phyloP scores from a whole-genome alignment of 1,140 invertebrate genomes.

The Adoxophyes honmai region DNA sequence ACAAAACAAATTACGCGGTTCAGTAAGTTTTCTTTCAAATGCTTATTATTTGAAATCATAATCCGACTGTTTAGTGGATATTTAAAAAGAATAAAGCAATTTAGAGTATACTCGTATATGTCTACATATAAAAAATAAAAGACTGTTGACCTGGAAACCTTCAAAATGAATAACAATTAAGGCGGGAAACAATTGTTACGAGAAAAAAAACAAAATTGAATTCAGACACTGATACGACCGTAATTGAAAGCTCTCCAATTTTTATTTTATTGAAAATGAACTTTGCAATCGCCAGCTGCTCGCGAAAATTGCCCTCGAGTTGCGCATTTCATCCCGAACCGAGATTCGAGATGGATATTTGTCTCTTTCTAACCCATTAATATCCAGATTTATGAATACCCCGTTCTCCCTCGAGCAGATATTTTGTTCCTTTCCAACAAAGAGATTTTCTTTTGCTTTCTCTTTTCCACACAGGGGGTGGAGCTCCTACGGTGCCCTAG shows the following conservation, averaged over 20 bases:
- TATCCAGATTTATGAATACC: not conserved
- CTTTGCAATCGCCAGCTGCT: slow-evolving; percentile 39
- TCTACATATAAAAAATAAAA: no score
- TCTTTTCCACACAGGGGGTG: slow-evolving; percentile 22
- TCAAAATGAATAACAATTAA: no score
- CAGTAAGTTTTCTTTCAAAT: not conserved
- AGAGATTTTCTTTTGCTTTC: slow-evolving; percentile 18
- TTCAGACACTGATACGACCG: not conserved
- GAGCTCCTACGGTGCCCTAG: slow-evolving; percentile 1
- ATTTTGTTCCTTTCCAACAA: slow-evolving; percentile 3
- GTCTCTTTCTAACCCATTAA: not conserved
- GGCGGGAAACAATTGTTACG: no score
- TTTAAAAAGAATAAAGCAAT: no score
- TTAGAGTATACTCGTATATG: no score
- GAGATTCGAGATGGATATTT: not conserved
- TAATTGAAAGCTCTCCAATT: slow-evolving; percentile 16
- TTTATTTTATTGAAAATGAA: slow-evolving; percentile 53
- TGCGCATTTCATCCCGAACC: slow-evolving; percentile 35
- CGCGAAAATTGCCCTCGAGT: slow-evolving; percentile 33
- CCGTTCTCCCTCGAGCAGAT: not conserved
- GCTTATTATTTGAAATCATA: not conserved
- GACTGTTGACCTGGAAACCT: no score
- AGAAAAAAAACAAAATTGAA: not conserved
- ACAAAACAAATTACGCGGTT: not conserved
- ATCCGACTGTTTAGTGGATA: not conserved